Evolutionary conservation across 2,888 invertebrate genomes (phyloP).

Genomic region (Itoplectis maculator): DNA sequence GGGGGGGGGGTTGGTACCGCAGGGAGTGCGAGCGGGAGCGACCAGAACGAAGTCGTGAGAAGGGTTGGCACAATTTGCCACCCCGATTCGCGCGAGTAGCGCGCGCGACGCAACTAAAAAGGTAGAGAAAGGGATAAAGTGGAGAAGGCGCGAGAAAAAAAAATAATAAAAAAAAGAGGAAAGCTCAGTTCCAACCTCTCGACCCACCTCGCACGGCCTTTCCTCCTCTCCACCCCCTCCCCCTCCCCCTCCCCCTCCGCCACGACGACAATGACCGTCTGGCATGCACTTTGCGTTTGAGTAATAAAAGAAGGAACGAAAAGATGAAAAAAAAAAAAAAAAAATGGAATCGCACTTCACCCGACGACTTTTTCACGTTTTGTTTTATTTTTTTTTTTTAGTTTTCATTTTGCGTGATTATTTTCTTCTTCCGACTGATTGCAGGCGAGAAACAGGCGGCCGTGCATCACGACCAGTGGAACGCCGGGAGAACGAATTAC

Average conservation of each 20-base stretch:
- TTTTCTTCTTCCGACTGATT: slow-evolving; percentile 61
- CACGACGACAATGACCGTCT: slow-evolving; percentile 64
- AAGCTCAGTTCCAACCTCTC: slow-evolving; percentile 47
- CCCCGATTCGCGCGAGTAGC: slow-evolving; percentile 46
- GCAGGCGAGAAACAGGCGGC: slow-evolving; percentile 88
- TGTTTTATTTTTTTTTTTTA: slow-evolving; percentile 34
- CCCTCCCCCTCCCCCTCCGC: not conserved
- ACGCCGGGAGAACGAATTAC: slow-evolving; percentile 84
- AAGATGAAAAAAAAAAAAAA: slow-evolving; percentile 35
- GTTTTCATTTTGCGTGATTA: slow-evolving; percentile 50
- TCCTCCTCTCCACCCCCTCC: not conserved
- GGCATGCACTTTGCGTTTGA: slow-evolving; percentile 65
- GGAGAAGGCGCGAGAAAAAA: slow-evolving; percentile 31
- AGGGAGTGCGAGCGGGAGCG: not conserved
- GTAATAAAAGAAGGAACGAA: slow-evolving; percentile 49
- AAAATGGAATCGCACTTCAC: slow-evolving; percentile 51
- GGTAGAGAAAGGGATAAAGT: slow-evolving; percentile 30
- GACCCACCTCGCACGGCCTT: slow-evolving; percentile 36
- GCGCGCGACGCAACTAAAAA: slow-evolving; percentile 28
- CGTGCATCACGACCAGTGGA: slow-evolving; percentile 88
- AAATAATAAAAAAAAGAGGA: slow-evolving; percentile 40
- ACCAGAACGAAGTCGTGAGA: slow-evolving; percentile 25
- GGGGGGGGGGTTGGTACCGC: too few relatives aligned
- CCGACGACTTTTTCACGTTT: slow-evolving; percentile 36
- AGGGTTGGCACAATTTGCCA: slow-evolving; percentile 54